These are phyloP conservation scores for Diarsia rubi DNA, from an alignment of 2,888 invertebrate species.

Conservation along the genomic window DNA sequence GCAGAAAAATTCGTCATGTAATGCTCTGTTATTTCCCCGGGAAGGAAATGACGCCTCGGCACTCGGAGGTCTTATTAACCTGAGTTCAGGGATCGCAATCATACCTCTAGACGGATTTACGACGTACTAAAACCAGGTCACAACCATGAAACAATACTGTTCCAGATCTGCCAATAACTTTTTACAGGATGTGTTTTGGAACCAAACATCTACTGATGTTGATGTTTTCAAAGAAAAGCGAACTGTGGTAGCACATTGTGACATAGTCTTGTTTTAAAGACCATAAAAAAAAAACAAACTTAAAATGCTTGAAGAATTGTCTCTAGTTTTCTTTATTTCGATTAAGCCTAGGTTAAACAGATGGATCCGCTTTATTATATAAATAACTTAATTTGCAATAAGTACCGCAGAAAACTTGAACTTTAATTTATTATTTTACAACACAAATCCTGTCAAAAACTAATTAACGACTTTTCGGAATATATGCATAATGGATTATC, in stretches of 20 bases:
- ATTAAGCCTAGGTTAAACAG: background rate
- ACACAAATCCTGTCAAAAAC: conserved; percentile 27
- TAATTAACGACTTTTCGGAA: conserved; percentile 27
- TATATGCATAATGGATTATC: conserved; percentile 36
- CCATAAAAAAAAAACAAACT: background rate
- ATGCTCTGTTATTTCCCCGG: conserved; percentile 71
- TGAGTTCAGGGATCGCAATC: conserved; percentile 77
- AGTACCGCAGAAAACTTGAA: conserved; percentile 28
- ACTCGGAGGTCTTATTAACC: conserved; percentile 79
- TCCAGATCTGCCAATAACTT: conserved; percentile 22
- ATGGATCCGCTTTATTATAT: background rate
- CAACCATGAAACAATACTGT: conserved; percentile 74
- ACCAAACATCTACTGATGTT: background rate
- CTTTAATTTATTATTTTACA: conserved; percentile 31
- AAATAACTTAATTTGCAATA: conserved; percentile 13
- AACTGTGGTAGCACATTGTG: background rate
- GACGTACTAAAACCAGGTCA: conserved; percentile 75
- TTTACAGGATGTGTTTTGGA: background rate
- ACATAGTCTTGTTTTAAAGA: background rate
- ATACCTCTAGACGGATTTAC: conserved; percentile 68
- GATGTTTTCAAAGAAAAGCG: background rate
- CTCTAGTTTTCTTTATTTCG: background rate
- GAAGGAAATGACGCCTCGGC: conserved; percentile 69
- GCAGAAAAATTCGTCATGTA: conserved; percentile 72
- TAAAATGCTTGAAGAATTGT: background rate